phyloP scores from a whole-genome alignment of 2,113 vertebrate genomes.

The Gorsachius goisagi region DNA sequence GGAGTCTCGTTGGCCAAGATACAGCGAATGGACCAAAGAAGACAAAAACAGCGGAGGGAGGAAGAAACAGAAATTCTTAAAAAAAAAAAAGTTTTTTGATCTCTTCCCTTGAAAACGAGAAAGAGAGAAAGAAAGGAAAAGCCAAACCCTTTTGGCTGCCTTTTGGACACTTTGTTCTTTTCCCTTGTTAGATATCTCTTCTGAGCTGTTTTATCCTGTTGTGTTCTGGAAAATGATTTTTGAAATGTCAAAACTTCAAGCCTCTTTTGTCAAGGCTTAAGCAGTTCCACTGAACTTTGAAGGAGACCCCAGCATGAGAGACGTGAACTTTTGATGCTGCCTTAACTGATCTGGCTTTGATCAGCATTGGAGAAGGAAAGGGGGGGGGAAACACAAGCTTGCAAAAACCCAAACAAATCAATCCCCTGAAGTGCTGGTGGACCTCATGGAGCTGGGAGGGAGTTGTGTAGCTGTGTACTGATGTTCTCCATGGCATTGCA shows the following conservation, averaged over 20 bases:
- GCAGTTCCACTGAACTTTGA: conserved; percentile 62
- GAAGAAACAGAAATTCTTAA: conserved; percentile 3
- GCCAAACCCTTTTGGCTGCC: conserved; percentile 20
- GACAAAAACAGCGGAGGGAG: neutral
- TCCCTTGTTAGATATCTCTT: conserved; percentile 36
- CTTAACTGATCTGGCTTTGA: conserved; percentile 55
- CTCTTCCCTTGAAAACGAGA: neutral
- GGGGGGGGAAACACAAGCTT: neutral
- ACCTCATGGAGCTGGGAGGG: neutral
- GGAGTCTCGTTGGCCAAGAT: neutral
- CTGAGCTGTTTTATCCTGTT: conserved; percentile 57
- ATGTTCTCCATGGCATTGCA: neutral
- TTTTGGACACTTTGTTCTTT: conserved; percentile 67
- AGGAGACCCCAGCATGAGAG: conserved; percentile 43
- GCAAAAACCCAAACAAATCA: conserved; percentile 18
- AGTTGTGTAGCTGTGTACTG: neutral
- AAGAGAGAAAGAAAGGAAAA: neutral
- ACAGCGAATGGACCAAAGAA: conserved; percentile 18
- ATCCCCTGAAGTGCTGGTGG: neutral
- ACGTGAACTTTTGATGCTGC: conserved; percentile 42
- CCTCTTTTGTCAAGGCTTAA: conserved; percentile 63
- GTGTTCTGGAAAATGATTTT: conserved; percentile 59
- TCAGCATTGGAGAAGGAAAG: neutral
- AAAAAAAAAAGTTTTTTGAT: conserved; percentile 20
- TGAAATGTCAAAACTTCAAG: conserved; percentile 68